A percentile compares a stretch with the other conserved stretches of the same genome.
Conservation (phyloP, 1,140 invertebrate species). For the Antheraea mylitta region DNA sequence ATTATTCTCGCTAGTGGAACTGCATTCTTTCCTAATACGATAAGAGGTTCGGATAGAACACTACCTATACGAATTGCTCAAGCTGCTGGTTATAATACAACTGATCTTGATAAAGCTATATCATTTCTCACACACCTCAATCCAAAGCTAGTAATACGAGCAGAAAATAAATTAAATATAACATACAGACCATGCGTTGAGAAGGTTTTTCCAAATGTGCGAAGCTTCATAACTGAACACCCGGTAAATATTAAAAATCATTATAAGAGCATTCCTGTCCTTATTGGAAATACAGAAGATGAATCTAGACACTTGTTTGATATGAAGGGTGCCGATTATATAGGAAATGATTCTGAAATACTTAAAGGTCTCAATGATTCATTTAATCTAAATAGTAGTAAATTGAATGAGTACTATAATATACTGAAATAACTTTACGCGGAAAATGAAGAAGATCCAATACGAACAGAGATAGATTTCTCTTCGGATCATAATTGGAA, state of each 20-base stretch:
- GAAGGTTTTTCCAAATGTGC: not conserved
- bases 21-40: not conserved
- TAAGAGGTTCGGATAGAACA: not conserved
- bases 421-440: slow-evolving; percentile 34
- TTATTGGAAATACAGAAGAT: slow-evolving; percentile 1
- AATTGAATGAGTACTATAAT: slow-evolving; percentile 17
- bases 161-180: not conserved
- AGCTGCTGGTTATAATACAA: not conserved
- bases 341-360: not conserved
- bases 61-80: not conserved
- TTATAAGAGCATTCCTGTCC: not conserved
- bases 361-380: not conserved
- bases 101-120: not conserved
- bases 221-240: not conserved
- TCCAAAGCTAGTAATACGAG: not conserved
- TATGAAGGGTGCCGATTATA: slow-evolving; percentile 11
- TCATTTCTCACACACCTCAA: not conserved
- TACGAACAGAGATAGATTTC: slow-evolving; percentile 8
- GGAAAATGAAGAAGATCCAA: slow-evolving; percentile 22
- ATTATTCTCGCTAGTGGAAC: slow-evolving; percentile 14
- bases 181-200: not conserved
- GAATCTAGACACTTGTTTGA: not conserved
- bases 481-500: not conserved
- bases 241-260: not conserved
- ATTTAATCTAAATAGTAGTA: not conserved